phyloP scores from a whole-genome alignment of 1,140 invertebrate species.

The Bombyx mori region ASM3026992v2 NC_085124.1:5674001-5674500 shows the following conservation, averaged over 20 bases:
- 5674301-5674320: conserved; percentile 53
- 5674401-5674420: conserved; percentile 54
- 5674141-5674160: conserved; percentile 21
- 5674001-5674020: conserved; percentile 47
- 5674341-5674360: conserved; percentile 71
- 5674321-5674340: conserved; percentile 67
- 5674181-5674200: conserved; percentile 34
- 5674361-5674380: conserved; percentile 63
- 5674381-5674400: conserved; percentile 49
- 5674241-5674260: conserved; percentile 8
- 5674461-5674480: conserved; percentile 23
- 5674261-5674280: conserved; percentile 1
- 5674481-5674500: conserved; percentile 29
- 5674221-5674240: conserved; percentile 13
- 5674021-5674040: conserved; percentile 52
- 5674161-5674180: conserved; percentile 30
- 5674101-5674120: conserved; percentile 30
- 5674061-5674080: conserved; percentile 52
- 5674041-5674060: conserved; percentile 40
- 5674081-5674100: conserved; percentile 31
- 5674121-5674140: conserved; percentile 34
- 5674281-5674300: conserved; percentile 22
- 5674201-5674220: conserved; percentile 13
- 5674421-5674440: conserved; percentile 26
- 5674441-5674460: conserved; percentile 9